phyloP scores from a whole-genome alignment of 2,888 invertebrate species.

The Amblyjoppa proteus region DNA sequence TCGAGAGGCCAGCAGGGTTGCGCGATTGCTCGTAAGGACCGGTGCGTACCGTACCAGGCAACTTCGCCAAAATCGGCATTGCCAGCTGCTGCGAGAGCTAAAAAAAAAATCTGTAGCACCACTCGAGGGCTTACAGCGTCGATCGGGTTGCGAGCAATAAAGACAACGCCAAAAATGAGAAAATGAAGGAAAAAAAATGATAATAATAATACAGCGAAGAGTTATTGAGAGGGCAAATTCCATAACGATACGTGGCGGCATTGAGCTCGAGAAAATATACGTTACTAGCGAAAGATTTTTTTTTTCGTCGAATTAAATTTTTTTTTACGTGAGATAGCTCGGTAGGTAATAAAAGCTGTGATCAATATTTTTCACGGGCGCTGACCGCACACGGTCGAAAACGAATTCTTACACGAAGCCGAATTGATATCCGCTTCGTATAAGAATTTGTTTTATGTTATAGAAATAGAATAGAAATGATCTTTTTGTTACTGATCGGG shows the following conservation, averaged over 20 bases:
- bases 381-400: too few relatives aligned
- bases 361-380: too few relatives aligned
- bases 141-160: conserved; percentile 10
- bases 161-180: conserved; percentile 20
- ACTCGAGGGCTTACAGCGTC: conserved; percentile 16
- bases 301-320: neutral
- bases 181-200: neutral
- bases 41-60: neutral
- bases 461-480: too few relatives aligned
- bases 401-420: too few relatives aligned
- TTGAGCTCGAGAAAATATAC: neutral
- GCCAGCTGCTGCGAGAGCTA: conserved; percentile 8
- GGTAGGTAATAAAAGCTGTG: too few relatives aligned
- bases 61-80: conserved; percentile 24
- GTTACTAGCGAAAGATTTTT: neutral
- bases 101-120: conserved; percentile 30
- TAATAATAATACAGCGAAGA: neutral
- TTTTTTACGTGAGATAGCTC: neutral
- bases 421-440: too few relatives aligned
- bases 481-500: too few relatives aligned
- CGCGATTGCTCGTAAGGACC: neutral
- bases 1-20: conserved; percentile 25
- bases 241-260: neutral
- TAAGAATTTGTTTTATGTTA: too few relatives aligned
- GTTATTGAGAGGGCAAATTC: neutral